Conservation (phyloP, 2,797 vertebrate genomes). For the Lates japonicus region DNA sequence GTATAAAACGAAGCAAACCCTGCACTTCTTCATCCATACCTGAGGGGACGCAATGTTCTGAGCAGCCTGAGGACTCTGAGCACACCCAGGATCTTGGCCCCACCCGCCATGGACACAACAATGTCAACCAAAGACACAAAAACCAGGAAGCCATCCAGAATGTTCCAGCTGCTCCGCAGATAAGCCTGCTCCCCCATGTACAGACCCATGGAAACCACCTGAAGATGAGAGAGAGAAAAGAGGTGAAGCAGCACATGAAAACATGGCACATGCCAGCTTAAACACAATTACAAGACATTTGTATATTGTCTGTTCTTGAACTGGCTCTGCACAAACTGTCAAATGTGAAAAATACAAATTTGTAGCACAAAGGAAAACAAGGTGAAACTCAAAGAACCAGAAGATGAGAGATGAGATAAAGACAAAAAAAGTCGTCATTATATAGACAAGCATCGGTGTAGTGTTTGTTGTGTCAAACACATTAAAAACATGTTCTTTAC, state of each 20-base stretch:
- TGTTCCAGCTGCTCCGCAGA: conserved; percentile 97
- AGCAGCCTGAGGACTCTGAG: conserved; percentile 94
- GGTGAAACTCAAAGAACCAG: background rate
- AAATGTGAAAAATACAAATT: background rate
- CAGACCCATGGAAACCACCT: conserved; percentile 97
- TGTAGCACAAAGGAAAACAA: background rate
- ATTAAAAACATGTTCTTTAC: background rate
- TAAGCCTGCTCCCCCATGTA: conserved; percentile 96
- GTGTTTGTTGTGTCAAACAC: conserved; percentile 4
- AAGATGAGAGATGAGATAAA: background rate
- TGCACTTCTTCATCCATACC: conserved; percentile 80
- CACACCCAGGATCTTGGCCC: conserved; percentile 97
- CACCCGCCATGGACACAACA: conserved; percentile 96
- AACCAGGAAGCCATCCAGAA: conserved; percentile 97
- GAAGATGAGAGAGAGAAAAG: background rate
- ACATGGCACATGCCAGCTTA: background rate
- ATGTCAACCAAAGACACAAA: conserved; percentile 98
- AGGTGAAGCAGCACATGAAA: background rate
- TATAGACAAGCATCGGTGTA: too few species aligned
- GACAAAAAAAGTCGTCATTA: conserved; percentile 11
- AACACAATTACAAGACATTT: background rate
- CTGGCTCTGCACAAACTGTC: background rate
- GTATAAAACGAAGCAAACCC: background rate
- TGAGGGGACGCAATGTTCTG: conserved; percentile 95
- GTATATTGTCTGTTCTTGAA: background rate